Evolutionary conservation across 2,113 vertebrate genomes (phyloP).

Genomic region (Takifugu flavidus): DNA sequence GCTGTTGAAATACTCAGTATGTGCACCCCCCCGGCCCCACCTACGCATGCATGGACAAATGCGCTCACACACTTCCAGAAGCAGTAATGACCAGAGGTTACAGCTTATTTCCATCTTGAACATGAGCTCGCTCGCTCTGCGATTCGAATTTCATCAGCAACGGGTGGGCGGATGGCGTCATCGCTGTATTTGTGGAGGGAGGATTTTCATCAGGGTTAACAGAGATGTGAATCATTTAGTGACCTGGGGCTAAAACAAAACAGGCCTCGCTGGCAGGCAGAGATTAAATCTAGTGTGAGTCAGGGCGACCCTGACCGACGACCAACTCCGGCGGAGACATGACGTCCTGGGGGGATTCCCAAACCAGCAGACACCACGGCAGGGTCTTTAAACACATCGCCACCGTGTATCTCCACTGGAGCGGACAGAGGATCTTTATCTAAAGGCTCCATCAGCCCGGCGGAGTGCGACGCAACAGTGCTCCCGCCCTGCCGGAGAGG

Average conservation of each 20-base stretch:
- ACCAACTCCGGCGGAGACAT: constrained; percentile 35
- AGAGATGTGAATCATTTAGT: constrained; percentile 43
- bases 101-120: constrained; percentile 29
- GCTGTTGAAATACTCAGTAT: constrained; percentile 62
- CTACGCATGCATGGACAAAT: constrained; percentile 6
- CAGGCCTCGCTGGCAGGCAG: constrained; percentile 34
- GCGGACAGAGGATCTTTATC: constrained; percentile 48
- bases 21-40: constrained; percentile 16
- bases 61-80: constrained; percentile 18
- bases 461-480: constrained; percentile 25
- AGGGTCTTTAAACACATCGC: constrained; percentile 47
- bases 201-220: constrained; percentile 36
- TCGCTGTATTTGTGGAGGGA: constrained; percentile 22
- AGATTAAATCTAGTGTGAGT: constrained; percentile 53
- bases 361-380: constrained; percentile 23
- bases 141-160: not conserved
- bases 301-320: constrained; percentile 30
- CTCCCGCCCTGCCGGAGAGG: constrained; percentile 17
- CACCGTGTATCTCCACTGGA: constrained; percentile 19
- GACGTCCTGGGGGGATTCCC: constrained; percentile 43
- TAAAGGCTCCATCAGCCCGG: constrained; percentile 32
- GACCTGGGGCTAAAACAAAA: constrained; percentile 47
- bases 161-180: not conserved
- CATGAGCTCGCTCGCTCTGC: constrained; percentile 5
- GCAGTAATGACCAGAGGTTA: constrained; percentile 7